These are phyloP conservation scores for Atherinosoma microstoma DNA, from an alignment of 2,797 vertebrate genomes.

Conservation along the genomic window DNA sequence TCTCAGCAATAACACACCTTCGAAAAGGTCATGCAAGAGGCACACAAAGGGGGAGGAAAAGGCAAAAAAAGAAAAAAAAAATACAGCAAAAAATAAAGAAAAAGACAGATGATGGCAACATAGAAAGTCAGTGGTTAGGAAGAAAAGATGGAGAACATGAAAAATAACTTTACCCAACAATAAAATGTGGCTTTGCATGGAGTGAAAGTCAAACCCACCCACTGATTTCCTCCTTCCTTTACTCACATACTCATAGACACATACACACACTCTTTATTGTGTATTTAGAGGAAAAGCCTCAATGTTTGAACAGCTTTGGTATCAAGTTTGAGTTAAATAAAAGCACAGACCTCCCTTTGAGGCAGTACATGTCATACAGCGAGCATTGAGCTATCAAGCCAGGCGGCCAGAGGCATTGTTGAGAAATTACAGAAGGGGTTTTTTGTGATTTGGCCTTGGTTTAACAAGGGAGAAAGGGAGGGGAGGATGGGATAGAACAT, in stretches of 20 bases:
- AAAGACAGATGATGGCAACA: background rate
- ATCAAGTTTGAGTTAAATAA: conserved; percentile 80
- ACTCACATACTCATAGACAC: conserved; percentile 3
- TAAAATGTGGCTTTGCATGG: conserved; percentile 10
- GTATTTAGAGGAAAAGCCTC: conserved; percentile 63
- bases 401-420: conserved; percentile 77
- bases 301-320: conserved; percentile 74
- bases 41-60: conserved; percentile 1
- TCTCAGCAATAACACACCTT: conserved; percentile 48
- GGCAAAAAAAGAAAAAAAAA: background rate
- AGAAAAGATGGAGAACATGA: background rate
- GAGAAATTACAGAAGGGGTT: conserved; percentile 72
- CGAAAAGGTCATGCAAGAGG: conserved; percentile 53
- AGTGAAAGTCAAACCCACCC: background rate
- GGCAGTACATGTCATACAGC: conserved; percentile 72
- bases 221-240: conserved; percentile 21
- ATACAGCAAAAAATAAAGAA: background rate
- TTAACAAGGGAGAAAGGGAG: conserved; percentile 68
- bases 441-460: conserved; percentile 76
- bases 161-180: background rate
- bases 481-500: conserved; percentile 50
- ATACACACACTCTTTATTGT: conserved; percentile 39
- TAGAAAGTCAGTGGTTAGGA: background rate
- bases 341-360: conserved; percentile 77
- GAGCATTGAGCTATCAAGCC: conserved; percentile 84